Percentiles rank a stretch among this genome's conserved stretches.
These are phyloP conservation scores for Redunca redunca DNA, from an alignment of 2,113 vertebrate species.

Conservation along the genomic window DNA sequence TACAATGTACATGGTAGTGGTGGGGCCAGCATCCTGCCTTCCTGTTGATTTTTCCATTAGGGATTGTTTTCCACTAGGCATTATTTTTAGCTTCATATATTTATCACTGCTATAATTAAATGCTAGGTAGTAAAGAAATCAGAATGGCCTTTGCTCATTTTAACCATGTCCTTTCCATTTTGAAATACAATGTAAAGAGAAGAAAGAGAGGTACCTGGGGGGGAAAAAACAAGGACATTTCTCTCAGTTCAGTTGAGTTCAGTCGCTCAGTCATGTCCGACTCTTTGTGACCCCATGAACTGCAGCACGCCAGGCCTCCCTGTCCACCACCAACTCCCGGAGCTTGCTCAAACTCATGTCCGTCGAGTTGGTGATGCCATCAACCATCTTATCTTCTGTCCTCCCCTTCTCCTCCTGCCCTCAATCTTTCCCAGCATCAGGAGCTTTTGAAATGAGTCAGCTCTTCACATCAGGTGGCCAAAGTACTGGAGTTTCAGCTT, in stretches of 20 bases:
- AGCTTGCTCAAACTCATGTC: too few relatives aligned
- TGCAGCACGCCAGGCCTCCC: too few relatives aligned
- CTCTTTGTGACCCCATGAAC: too few relatives aligned
- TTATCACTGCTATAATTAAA: not conserved
- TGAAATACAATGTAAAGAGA: not conserved
- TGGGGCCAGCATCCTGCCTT: not conserved
- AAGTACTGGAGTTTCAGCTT: too few relatives aligned
- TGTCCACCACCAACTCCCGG: too few relatives aligned
- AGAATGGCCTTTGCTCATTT: not conserved
- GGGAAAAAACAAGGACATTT: not conserved
- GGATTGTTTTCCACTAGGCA: not conserved
- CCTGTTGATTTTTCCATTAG: not conserved
- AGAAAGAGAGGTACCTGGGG: not conserved
- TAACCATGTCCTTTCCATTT: not conserved
- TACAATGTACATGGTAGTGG: not conserved
- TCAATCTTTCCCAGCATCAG: too few relatives aligned
- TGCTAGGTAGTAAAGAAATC: not conserved
- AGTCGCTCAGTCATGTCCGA: too few relatives aligned
- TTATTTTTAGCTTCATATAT: not conserved
- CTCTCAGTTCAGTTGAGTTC: not conserved
- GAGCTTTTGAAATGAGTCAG: too few relatives aligned
- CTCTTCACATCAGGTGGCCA: too few relatives aligned
- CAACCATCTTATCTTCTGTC: too few relatives aligned
- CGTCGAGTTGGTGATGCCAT: too few relatives aligned
- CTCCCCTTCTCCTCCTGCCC: too few relatives aligned